phyloP scores from a whole-genome alignment of 2,797 vertebrate genomes.

The Malacoctenus gilli region DNA sequence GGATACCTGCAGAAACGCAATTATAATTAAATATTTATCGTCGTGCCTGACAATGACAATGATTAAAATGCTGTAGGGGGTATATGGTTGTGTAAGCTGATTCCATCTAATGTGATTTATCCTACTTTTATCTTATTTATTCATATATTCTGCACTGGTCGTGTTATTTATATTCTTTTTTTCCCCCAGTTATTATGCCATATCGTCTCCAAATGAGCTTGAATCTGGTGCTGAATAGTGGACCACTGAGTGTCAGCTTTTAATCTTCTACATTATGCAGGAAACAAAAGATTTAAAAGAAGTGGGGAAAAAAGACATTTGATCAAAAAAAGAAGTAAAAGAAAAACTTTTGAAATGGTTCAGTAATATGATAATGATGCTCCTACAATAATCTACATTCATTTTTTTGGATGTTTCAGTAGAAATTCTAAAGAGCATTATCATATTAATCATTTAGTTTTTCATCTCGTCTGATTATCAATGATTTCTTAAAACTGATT shows the following conservation, averaged over 20 bases:
- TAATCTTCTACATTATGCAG: slow-evolving; percentile 34
- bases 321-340: no score
- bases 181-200: slow-evolving; percentile 26
- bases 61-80: slow-evolving; percentile 41
- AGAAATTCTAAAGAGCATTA: neutral
- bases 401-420: neutral
- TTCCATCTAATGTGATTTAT: slow-evolving; percentile 36
- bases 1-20: slow-evolving; percentile 47
- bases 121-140: slow-evolving; percentile 40
- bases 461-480: slow-evolving; percentile 2
- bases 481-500: slow-evolving; percentile 4
- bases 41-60: slow-evolving; percentile 37
- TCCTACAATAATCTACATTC: neutral
- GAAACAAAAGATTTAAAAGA: slow-evolving; percentile 23
- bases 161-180: slow-evolving; percentile 21
- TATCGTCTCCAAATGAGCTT: slow-evolving; percentile 32
- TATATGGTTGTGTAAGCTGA: slow-evolving; percentile 34
- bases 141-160: slow-evolving; percentile 28
- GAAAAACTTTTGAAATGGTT: no score
- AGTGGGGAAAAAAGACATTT: slow-evolving; percentile 1
- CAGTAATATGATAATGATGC: slow-evolving; percentile 14
- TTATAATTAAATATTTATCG: slow-evolving; percentile 67
- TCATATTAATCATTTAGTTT: slow-evolving; percentile 6
- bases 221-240: slow-evolving; percentile 35
- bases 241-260: slow-evolving; percentile 15